Base-by-base conservation (phyloP, 2,113 vertebrate species). In the Macrotus californicus region DNA sequence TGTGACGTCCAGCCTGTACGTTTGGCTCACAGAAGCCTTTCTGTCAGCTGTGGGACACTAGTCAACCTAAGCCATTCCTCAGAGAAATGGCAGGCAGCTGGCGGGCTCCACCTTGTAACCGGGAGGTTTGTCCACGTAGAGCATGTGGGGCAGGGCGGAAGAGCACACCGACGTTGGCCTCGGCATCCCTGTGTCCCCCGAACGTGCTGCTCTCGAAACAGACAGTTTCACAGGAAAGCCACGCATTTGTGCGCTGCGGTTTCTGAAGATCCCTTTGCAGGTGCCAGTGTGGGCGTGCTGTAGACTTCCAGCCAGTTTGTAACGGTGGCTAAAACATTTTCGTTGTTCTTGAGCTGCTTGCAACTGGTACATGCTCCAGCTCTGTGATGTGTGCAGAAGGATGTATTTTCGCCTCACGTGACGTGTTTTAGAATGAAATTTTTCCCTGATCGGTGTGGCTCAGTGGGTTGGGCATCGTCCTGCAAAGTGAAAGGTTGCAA, bases 131-230 rank as follows among this genome's bases (percentile, higher is more conserved):
- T 52, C 67, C 41, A 3, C 31, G 46, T 36, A 48, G 73, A 61
- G 29, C 39, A 29, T 31, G 12, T 1, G 11, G 48, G 61, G 50
- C 10, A 36, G 16, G 1, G 3, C 13, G 34, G 36, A 84, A 19
- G 66, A 26, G 26, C 2, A 12, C 22, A 16, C 41, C 10, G 6
- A 24, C 0, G 0, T 7, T 18, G 43, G 41, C 43, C 15, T 15
- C n/a, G 39, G 67, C 54, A 1, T 43, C 50, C 36, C 43, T 41
- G 19, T 29, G 22, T 56, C 61, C 75, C 18, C 1, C 15, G 14
- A 67, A 14, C 24, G 19, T 9, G 10, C 3, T n/a, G 72, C 82
- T 64, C 50, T 15, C 1, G 67, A 36, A 66, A 39, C 26, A n/a
- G 52, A 26, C 54, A 19, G 0, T 39, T 66, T 31, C 41, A 54